These are phyloP conservation scores for Ardeotis arabs DNA, from an alignment of 2,113 vertebrate species.

Conservation along the genomic window DNA sequence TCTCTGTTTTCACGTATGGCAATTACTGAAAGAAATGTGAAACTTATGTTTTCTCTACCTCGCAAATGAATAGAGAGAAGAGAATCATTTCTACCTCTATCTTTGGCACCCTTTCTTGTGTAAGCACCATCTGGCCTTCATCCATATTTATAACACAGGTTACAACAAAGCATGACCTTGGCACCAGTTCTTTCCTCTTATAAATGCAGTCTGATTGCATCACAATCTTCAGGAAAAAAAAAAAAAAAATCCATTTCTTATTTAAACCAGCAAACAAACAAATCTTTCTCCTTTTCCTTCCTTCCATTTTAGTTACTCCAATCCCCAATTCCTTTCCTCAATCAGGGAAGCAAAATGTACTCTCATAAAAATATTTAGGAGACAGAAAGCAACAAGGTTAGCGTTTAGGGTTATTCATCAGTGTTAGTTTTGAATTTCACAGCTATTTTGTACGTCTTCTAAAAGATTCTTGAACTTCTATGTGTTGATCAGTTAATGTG, in stretches of 20 bases:
- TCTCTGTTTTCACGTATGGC: background rate
- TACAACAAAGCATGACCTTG: background rate
- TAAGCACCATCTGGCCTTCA: background rate
- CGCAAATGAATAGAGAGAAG: background rate
- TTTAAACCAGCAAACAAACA: background rate
- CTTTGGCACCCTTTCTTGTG: background rate
- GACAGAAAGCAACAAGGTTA: background rate
- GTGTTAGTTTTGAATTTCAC: background rate
- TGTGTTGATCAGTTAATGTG: background rate
- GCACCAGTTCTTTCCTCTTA: background rate
- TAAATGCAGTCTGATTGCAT: background rate
- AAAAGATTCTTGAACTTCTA: background rate
- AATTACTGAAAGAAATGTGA: background rate
- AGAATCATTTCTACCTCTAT: background rate
- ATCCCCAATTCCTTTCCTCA: background rate
- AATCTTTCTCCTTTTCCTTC: background rate
- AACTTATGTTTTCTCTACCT: background rate
- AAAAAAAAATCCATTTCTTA: background rate
- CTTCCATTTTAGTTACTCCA: background rate
- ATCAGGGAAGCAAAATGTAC: background rate
- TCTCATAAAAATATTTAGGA: background rate
- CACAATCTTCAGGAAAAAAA: background rate
- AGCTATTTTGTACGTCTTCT: background rate
- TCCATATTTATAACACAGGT: background rate
- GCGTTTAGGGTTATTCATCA: background rate